Evolutionary conservation across 1,140 invertebrate species (phyloP), one percentile per base, ranked within the genome.

Genomic region (Brachionus plicatilis): DNA sequence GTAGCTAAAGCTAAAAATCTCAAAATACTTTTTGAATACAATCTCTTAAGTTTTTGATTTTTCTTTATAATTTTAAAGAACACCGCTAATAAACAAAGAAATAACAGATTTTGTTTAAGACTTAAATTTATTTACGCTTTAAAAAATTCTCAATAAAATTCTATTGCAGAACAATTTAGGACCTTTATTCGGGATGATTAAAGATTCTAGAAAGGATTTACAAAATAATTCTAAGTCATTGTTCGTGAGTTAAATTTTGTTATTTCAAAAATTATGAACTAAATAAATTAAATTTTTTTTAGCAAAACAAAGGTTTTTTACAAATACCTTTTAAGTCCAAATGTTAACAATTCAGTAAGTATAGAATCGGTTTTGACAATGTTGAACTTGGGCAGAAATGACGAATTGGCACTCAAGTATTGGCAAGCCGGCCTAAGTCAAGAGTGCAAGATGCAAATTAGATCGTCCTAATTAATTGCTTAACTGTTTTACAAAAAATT

Each of bases 281-380:
- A 50, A 50, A 50, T 1, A 0, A 75, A 43, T 14, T 12, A 65
- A n/a, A 14, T 80, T 37, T 27, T 33, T 27, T 82, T 9, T 47
- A 82, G 79, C 24, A 82, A 65, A 60, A 68, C 79, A 0, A 82
- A 82, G 14, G 79, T 82, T 20, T 82, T 82, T 82, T 82, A 82
- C 60, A 82, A 82, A 37, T 82, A 65, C 27, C 17, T 82, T 2
- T 50, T 29, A 7, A 82, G 53, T 60, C 79, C 79, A 12, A 68
- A 82, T 60, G 33, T 82, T 3, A 82, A 68, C 56, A 68, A 37
- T 43, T 65, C 53, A 45, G 37, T 60, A 3, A 65, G 24, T 6
- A 65, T 27, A 5, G 53, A 60, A 1, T 41, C 53, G 9, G 53
- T 82, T 60, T 29, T 82, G 24, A 17, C 27, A 2, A 82, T 82